phyloP scores from a whole-genome alignment of 2,888 invertebrate genomes.

The Hyalella azteca region DNA sequence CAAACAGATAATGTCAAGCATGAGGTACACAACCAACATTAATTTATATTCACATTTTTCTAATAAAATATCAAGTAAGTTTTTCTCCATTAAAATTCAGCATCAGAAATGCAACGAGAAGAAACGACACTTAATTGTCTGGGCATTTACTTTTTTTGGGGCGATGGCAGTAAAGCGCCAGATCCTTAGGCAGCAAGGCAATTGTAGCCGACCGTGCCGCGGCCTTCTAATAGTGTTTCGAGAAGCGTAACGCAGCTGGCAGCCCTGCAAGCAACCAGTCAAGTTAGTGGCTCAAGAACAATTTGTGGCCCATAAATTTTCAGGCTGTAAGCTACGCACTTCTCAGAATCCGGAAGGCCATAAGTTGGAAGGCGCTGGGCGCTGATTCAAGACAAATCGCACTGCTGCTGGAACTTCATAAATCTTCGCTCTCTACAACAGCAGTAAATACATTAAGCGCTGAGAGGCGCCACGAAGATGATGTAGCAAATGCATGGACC shows the following conservation, averaged over 20 bases:
- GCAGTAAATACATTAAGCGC: slow-evolving; percentile 31
- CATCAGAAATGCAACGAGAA: no score
- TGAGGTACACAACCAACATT: no score
- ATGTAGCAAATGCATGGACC: background rate
- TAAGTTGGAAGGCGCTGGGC: slow-evolving; percentile 36
- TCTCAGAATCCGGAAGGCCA: slow-evolving; percentile 36
- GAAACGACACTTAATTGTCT: background rate
- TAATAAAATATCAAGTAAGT: no score
- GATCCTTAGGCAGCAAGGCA: slow-evolving; percentile 2
- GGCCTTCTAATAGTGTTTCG: slow-evolving; percentile 24
- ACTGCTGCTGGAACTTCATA: slow-evolving; percentile 35
- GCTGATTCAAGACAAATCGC: slow-evolving; percentile 36
- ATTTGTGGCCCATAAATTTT: slow-evolving; percentile 37
- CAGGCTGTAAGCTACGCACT: slow-evolving; percentile 34
- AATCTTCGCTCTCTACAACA: slow-evolving; percentile 30
- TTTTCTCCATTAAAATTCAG: no score
- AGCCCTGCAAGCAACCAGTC: slow-evolving; percentile 33
- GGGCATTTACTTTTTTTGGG: background rate
- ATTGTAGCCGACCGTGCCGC: background rate
- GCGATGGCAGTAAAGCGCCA: background rate
- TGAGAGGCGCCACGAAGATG: background rate
- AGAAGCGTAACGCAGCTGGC: slow-evolving; percentile 37
- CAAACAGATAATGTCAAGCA: no score
- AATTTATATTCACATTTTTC: no score
- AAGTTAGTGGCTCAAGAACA: slow-evolving; percentile 37